Conservation (phyloP, 2,113 vertebrate genomes). For the Elgaria multicarinata region DNA sequence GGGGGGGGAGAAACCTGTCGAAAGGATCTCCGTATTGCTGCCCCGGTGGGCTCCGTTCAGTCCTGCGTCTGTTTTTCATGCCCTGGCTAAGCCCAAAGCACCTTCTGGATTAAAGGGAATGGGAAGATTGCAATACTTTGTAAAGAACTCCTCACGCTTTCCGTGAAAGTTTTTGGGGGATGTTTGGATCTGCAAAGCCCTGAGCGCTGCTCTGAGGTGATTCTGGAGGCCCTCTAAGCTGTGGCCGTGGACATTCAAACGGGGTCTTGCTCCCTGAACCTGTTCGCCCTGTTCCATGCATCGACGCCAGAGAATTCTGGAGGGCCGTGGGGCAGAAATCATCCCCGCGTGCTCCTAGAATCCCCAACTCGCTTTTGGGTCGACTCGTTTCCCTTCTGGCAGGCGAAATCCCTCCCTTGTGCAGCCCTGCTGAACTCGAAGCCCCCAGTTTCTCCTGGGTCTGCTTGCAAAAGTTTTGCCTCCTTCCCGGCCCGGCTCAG, state of each 20-base stretch:
- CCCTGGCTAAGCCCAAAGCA: neutral
- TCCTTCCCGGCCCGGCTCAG: too few relatives aligned
- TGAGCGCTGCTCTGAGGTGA: too few relatives aligned
- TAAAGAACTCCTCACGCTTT: neutral
- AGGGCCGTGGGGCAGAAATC: neutral
- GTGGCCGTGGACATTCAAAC: neutral
- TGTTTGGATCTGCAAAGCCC: neutral
- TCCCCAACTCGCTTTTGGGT: neutral
- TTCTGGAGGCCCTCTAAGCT: neutral
- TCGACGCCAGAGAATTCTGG: too few relatives aligned
- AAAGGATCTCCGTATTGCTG: neutral
- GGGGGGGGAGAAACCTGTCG: neutral
- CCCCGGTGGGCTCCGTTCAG: neutral
- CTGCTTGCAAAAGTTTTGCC: too few relatives aligned
- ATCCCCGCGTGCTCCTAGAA: too few relatives aligned
- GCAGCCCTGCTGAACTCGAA: neutral
- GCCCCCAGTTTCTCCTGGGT: too few relatives aligned
- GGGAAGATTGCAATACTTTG: too few relatives aligned
- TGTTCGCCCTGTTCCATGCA: neutral
- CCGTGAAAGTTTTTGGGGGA: neutral
- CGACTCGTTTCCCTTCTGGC: neutral
- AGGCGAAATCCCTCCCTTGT: constrained; percentile 46
- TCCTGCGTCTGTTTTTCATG: neutral
- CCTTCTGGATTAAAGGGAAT: neutral
- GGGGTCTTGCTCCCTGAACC: too few relatives aligned